A percentile compares a stretch with the other conserved stretches of the same genome.
Evolutionary conservation across 2,797 vertebrate genomes (phyloP).

Genomic region (Cynopterus sphinx): DNA sequence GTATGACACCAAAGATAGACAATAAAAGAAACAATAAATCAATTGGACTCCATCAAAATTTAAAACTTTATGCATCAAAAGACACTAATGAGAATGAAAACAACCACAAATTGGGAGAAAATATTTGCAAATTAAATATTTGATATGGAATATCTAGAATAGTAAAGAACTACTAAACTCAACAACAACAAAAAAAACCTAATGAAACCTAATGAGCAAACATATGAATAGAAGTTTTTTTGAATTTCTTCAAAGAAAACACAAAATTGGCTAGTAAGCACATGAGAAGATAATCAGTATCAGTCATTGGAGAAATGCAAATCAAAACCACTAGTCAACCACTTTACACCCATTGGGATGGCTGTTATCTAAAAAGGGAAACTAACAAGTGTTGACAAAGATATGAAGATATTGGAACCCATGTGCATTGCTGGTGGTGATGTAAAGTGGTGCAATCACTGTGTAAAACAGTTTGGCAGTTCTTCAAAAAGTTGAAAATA

Average conservation of each 20-base stretch:
- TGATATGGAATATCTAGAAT: not conserved
- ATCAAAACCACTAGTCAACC: not conserved
- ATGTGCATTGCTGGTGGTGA: not conserved
- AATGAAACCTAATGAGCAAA: not conserved
- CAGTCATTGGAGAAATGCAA: not conserved
- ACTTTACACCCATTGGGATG: not conserved
- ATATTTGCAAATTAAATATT: not conserved
- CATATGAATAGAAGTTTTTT: not conserved
- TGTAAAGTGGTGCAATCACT: not conserved
- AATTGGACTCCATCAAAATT: not conserved
- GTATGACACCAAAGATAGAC: not conserved
- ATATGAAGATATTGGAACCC: not conserved
- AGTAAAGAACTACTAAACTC: not conserved
- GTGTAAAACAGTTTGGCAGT: not conserved
- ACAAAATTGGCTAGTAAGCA: no score
- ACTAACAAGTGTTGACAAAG: not conserved
- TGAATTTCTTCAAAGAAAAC: no score
- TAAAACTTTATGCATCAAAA: not conserved
- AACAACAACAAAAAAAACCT: not conserved
- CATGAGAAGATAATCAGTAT: not conserved
- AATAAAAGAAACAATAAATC: not conserved
- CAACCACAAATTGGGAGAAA: not conserved
- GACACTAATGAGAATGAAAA: not conserved
- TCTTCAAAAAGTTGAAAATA: not conserved
- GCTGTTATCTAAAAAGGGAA: not conserved